These are phyloP conservation scores for Rhinopomastus cyanomelas DNA, from an alignment of 2,113 vertebrate genomes.

Conservation along the genomic window DNA sequence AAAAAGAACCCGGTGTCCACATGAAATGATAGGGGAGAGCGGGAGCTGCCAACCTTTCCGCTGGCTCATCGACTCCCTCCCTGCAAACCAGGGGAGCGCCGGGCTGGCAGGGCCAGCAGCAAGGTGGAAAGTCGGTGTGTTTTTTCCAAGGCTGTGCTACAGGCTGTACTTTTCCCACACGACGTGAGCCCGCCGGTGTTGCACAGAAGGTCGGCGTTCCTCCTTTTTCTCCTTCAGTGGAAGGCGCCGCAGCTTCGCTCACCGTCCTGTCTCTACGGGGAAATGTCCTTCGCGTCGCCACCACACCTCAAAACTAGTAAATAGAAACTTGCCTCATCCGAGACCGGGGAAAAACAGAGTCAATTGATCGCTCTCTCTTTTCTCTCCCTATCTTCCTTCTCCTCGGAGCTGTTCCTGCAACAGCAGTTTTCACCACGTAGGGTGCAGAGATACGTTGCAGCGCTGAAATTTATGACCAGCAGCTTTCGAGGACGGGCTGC, in stretches of 20 bases:
- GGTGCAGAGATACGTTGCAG: neutral
- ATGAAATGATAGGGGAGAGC: neutral
- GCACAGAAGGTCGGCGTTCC: neutral
- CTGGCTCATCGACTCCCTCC: neutral
- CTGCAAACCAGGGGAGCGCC: neutral
- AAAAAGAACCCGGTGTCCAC: neutral
- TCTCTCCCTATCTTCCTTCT: neutral
- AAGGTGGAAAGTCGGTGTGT: neutral
- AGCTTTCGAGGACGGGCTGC: neutral
- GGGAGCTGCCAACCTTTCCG: neutral
- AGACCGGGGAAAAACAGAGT: rapidly evolving
- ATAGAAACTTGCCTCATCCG: conserved; percentile 34
- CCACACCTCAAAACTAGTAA: conserved; percentile 26
- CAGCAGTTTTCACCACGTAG: neutral
- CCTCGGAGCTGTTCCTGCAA: neutral
- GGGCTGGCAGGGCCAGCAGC: neutral
- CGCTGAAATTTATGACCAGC: neutral
- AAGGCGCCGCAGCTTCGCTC: neutral
- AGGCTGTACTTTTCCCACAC: neutral
- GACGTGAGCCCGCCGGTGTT: neutral
- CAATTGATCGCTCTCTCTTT: neutral
- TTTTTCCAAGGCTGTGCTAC: neutral
- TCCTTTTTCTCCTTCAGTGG: neutral
- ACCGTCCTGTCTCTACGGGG: neutral
- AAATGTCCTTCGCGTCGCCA: neutral